A percentile compares a stretch with the other conserved stretches of the same genome.
Conservation (phyloP, 2,113 vertebrate genomes). For the Zosterops lateralis region DNA sequence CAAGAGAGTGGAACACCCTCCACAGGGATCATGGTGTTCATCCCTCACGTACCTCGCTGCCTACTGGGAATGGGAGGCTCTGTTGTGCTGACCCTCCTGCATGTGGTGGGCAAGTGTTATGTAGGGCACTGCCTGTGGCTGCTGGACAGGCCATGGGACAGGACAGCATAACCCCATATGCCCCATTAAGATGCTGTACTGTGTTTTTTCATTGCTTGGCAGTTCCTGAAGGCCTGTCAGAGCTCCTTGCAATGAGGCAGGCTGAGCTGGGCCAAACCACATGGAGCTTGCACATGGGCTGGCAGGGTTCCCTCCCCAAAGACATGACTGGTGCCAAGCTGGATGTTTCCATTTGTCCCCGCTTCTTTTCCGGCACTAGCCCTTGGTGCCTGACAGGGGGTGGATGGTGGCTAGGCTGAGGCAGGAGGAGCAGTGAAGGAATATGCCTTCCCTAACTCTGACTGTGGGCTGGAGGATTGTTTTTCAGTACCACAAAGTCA, state of each 20-base stretch:
- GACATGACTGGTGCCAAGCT: background rate
- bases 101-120: background rate
- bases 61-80: background rate
- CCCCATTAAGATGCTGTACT: background rate
- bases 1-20: background rate
- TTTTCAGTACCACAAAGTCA: background rate
- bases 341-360: constrained; percentile 28
- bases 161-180: background rate
- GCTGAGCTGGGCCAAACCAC: constrained; percentile 6
- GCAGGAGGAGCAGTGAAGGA: background rate
- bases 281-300: constrained; percentile 13
- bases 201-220: background rate
- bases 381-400: background rate
- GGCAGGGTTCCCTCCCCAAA: constrained; percentile 9
- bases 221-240: background rate
- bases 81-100: fast-evolving
- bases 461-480: background rate
- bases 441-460: background rate
- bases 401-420: background rate
- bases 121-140: background rate
- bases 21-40: fast-evolving
- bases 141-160: background rate
- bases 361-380: background rate
- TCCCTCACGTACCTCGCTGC: fast-evolving
- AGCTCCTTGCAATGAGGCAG: background rate